Evolutionary conservation across 2,888 invertebrate genomes (phyloP), one percentile per base, ranked within the genome.

Genomic region (Timema cristinae): DNA sequence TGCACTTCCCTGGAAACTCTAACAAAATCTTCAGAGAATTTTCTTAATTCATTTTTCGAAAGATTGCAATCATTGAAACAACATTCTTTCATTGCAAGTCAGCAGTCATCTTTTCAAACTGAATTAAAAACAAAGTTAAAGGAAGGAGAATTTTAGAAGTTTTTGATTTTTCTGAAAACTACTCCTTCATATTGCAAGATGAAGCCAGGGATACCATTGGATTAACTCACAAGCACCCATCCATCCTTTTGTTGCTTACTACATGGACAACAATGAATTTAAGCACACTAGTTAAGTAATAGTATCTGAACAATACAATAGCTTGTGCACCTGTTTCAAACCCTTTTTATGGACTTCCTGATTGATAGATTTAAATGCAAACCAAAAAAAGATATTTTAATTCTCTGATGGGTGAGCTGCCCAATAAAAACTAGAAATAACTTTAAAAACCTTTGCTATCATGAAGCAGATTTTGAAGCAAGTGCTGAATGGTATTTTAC

Each of bases 161-260:
- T 32, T 63, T 7, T 63, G 59, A 59, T 15, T 59, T 59, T 13
- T 59, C 59, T 59, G 59, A 59, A 59, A 59, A 59, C 59, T 59
- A 59, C 15, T 59, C 10, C 15, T 59, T 59, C 32, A 6, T 59
- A 59, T 59, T 59, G 59, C 59, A 59, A 59, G 59, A 59, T 59
- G 59, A n/a, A 16, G 59, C 32, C 59, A 59, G 4, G 59, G n/a
- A 15, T 59, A 59, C n/a, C 59, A 59, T 32, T 59, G 59, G 10
- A 59, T 5, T 59, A 59, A 59, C 32, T n/a, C 59, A 59, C 59
- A 59, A 59, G 4, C 59, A n/a, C 2, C 8, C n/a, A 59, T 59
- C 32, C 59, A 59, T 13, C n/a, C 59, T 9, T 59, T 59, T 32
- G 32, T 32, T 32, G 32, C 32, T 32, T 32, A 32, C 32, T 32